Conservation (phyloP, 2,888 invertebrate genomes). For the Cataglyphis cursor region DNA sequence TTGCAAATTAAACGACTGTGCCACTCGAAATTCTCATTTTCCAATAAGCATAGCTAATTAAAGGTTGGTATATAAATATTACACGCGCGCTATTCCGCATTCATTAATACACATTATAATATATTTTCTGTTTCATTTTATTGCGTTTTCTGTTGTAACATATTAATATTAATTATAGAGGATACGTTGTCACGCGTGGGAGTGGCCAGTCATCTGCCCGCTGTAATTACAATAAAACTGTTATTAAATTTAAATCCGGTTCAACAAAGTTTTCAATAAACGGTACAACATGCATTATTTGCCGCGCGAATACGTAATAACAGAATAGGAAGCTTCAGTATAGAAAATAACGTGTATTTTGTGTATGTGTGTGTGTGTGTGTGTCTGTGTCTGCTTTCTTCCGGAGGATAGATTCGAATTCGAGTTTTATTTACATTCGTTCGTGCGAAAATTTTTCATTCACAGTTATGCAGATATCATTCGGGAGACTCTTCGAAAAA, state of each 20-base stretch:
- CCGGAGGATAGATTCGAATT: background rate
- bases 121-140: conserved; percentile 8
- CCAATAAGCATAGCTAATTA: conserved; percentile 40
- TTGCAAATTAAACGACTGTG: conserved; percentile 16
- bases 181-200: background rate
- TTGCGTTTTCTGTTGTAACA: background rate
- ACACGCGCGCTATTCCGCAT: conserved; percentile 9
- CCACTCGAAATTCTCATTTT: conserved; percentile 18
- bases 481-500: background rate
- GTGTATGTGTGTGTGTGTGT: too few relatives aligned
- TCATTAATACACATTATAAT: conserved; percentile 15
- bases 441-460: background rate
- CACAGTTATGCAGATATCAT: background rate
- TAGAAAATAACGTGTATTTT: background rate
- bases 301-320: background rate
- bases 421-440: background rate
- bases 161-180: conserved; percentile 28
- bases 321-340: background rate
- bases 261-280: conserved; percentile 14
- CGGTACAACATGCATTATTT: conserved; percentile 7
- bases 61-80: background rate
- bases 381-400: background rate
- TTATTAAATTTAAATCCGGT: conserved; percentile 20
- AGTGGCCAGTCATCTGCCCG: background rate
- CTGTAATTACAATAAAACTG: conserved; percentile 33